Evolutionary conservation across 2,888 invertebrate genomes (phyloP).

Genomic region (Nycteola revayana): DNA sequence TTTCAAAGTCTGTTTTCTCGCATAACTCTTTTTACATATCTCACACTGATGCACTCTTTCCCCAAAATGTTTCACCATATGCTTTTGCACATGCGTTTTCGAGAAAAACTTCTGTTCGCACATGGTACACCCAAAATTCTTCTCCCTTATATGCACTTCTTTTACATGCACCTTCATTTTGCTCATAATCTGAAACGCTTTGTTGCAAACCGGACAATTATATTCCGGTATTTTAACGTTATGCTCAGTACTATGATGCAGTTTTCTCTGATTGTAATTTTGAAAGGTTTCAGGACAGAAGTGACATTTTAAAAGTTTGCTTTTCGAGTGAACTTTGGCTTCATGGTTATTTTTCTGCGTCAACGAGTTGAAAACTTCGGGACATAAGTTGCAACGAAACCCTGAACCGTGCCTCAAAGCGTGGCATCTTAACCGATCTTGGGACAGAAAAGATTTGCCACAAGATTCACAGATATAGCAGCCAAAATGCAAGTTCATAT

Average conservation of each 20-base stretch:
- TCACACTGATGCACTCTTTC: slow-evolving; percentile 70
- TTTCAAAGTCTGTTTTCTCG: slow-evolving; percentile 59
- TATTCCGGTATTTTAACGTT: slow-evolving; percentile 46
- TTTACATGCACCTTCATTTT: slow-evolving; percentile 60
- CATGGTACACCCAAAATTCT: slow-evolving; percentile 66
- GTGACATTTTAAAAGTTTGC: slow-evolving; percentile 51
- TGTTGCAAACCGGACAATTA: slow-evolving; percentile 58
- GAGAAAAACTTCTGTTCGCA: slow-evolving; percentile 79
- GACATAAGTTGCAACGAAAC: slow-evolving; percentile 54
- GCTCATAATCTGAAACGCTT: slow-evolving; percentile 57
- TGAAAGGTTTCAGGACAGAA: slow-evolving; percentile 57
- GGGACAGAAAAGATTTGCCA: slow-evolving; percentile 65
- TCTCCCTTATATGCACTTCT: slow-evolving; percentile 70
- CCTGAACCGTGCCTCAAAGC: slow-evolving; percentile 49
- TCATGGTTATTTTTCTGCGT: slow-evolving; percentile 55
- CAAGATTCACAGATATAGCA: slow-evolving; percentile 66
- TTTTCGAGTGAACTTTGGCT: slow-evolving; percentile 47
- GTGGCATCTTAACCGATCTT: slow-evolving; percentile 61
- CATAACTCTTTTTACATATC: slow-evolving; percentile 74
- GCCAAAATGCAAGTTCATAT: slow-evolving; percentile 69
- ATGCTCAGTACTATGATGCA: slow-evolving; percentile 51
- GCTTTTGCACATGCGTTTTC: slow-evolving; percentile 71
- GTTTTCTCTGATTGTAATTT: slow-evolving; percentile 53
- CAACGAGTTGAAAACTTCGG: slow-evolving; percentile 53
- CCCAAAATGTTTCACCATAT: slow-evolving; percentile 76